phyloP scores from a whole-genome alignment of 2,888 invertebrate genomes.

The Sarcophaga subvicina region DNA sequence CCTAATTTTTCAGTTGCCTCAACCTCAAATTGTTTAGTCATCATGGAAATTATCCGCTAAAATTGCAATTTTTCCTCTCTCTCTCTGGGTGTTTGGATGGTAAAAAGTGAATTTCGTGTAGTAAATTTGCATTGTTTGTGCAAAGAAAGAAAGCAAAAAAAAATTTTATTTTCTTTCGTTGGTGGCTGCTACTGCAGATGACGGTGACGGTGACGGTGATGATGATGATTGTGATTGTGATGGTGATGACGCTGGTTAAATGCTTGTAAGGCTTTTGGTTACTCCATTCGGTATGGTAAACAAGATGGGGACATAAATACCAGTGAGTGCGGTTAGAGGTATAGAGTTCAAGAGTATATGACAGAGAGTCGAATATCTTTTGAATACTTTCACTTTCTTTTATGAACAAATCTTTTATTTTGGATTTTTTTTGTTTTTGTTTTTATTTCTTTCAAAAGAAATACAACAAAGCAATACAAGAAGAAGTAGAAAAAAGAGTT shows the following conservation, averaged over 20 bases:
- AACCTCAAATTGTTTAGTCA: not conserved
- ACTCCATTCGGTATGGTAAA: not conserved
- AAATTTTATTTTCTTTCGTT: not conserved
- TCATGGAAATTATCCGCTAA: not conserved
- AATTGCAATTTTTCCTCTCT: not conserved
- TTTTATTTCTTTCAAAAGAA: not conserved
- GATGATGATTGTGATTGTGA: not conserved
- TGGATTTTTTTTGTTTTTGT: conserved; percentile 7
- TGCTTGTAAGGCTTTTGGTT: not conserved
- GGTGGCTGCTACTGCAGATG: not conserved
- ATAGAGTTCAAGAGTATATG: conserved; percentile 67
- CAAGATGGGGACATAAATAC: not conserved
- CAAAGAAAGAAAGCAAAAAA: too few relatives aligned
- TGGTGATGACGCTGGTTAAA: conserved; percentile 44
- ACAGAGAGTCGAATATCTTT: conserved; percentile 54
- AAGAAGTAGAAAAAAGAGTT: conserved; percentile 25
- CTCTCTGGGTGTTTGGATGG: too few relatives aligned
- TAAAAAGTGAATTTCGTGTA: not conserved
- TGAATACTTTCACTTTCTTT: conserved; percentile 69
- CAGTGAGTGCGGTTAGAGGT: conserved; percentile 30
- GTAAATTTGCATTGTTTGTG: not conserved
- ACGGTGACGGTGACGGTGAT: not conserved
- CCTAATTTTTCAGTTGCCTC: not conserved
- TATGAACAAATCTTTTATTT: conserved; percentile 65
- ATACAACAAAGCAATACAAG: conserved; percentile 16